These are phyloP conservation scores for Archips crataeganus DNA, from an alignment of 2,888 invertebrate species.

Conservation along the genomic window DNA sequence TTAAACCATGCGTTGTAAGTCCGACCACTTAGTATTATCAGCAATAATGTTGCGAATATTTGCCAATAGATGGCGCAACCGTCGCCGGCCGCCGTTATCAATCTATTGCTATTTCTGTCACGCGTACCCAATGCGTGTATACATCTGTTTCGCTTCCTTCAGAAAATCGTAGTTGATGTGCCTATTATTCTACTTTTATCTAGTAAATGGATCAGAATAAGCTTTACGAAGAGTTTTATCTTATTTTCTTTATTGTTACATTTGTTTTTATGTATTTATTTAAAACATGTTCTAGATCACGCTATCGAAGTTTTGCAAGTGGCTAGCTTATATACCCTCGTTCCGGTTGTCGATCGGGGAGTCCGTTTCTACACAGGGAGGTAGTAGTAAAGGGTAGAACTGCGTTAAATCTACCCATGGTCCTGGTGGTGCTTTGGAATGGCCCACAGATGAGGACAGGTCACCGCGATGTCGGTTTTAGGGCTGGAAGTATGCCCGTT, in stretches of 20 bases:
- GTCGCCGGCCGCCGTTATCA: slow-evolving; percentile 25
- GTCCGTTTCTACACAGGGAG: slow-evolving; percentile 43
- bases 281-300: slow-evolving; percentile 22
- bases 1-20: background rate
- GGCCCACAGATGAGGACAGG: slow-evolving; percentile 23
- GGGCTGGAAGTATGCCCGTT: slow-evolving; percentile 31
- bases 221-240: background rate
- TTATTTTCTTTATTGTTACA: background rate
- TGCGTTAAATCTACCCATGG: slow-evolving; percentile 36
- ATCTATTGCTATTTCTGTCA: slow-evolving; percentile 39
- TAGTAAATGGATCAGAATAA: background rate
- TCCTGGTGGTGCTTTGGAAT: slow-evolving; percentile 18
- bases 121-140: slow-evolving; percentile 24
- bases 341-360: background rate
- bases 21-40: slow-evolving; percentile 27
- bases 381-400: slow-evolving; percentile 36
- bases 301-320: slow-evolving; percentile 31
- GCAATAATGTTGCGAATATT: slow-evolving; percentile 23
- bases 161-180: slow-evolving; percentile 2
- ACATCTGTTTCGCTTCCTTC: slow-evolving; percentile 13
- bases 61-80: slow-evolving; percentile 35
- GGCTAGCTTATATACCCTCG: slow-evolving; percentile 29
- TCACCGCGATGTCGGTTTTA: slow-evolving; percentile 25
- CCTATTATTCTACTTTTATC: background rate
- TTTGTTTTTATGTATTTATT: background rate